Evolutionary conservation across 2,797 vertebrate genomes (phyloP).

Genomic region (Rhadinocentrus ornatus): DNA sequence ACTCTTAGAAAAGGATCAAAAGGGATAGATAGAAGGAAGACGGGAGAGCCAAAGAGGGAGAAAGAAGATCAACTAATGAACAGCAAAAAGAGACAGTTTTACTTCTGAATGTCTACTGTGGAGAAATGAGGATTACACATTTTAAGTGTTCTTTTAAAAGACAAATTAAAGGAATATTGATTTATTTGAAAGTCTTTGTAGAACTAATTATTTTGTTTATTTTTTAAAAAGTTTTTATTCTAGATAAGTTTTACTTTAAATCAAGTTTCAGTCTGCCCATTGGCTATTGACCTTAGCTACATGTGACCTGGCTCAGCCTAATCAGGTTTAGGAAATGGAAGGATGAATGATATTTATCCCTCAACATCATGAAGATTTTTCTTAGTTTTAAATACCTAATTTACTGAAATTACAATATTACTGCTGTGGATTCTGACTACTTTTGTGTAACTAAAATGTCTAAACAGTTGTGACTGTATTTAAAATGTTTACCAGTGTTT

Average conservation of each 20-base stretch:
- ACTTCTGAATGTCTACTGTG: slow-evolving; percentile 61
- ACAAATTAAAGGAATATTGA: slow-evolving; percentile 21
- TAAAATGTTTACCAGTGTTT: neutral
- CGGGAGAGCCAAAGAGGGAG: slow-evolving; percentile 1
- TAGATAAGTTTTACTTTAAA: slow-evolving; percentile 6
- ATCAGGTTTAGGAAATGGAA: slow-evolving; percentile 23
- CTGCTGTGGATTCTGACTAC: neutral
- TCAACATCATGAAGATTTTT: slow-evolving; percentile 16
- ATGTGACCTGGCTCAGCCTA: slow-evolving; percentile 7
- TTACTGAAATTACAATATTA: slow-evolving; percentile 1
- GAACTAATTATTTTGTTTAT: neutral
- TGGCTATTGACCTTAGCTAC: slow-evolving; percentile 21
- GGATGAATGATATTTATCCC: slow-evolving; percentile 4
- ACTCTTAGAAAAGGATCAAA: slow-evolving; percentile 27
- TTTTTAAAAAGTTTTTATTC: slow-evolving; percentile 6
- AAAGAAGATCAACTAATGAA: slow-evolving; percentile 21
- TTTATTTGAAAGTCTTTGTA: neutral
- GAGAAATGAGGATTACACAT: slow-evolving; percentile 47
- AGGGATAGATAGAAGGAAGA: slow-evolving; percentile 5
- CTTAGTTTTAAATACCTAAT: slow-evolving; percentile 18
- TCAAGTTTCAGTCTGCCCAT: neutral
- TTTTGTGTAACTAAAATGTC: neutral
- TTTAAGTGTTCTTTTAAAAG: slow-evolving; percentile 40
- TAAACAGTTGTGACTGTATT: neutral
- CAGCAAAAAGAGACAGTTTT: slow-evolving; percentile 7